These are phyloP conservation scores for Cetoscarus ocellatus DNA, from an alignment of 2,797 vertebrate genomes.

Conservation along the genomic window DNA sequence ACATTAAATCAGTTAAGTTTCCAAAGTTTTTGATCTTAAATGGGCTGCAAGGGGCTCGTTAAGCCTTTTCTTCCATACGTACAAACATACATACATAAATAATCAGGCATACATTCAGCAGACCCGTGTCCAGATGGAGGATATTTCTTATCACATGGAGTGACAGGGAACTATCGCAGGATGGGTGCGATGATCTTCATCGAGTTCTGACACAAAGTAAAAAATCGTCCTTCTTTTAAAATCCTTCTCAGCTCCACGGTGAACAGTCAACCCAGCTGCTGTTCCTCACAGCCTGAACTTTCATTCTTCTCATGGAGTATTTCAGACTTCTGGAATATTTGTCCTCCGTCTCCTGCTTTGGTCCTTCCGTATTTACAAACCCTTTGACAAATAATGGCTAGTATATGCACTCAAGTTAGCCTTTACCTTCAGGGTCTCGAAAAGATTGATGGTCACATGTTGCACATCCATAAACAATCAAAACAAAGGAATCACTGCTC, in stretches of 20 bases:
- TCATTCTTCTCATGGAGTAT: slow-evolving; percentile 11
- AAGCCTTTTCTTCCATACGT: slow-evolving; percentile 4
- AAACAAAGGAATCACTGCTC: slow-evolving; percentile 25
- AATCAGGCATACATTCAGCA: slow-evolving; percentile 56
- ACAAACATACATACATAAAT: slow-evolving; percentile 40
- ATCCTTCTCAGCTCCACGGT: slow-evolving; percentile 20
- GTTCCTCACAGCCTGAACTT: slow-evolving; percentile 16
- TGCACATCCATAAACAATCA: slow-evolving; percentile 22
- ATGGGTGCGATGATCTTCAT: slow-evolving; percentile 14
- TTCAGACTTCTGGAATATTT: slow-evolving; percentile 26
- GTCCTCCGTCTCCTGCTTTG: slow-evolving; percentile 41
- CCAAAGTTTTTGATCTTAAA: not conserved
- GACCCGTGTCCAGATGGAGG: slow-evolving; percentile 13
- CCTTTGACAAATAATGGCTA: slow-evolving; percentile 34
- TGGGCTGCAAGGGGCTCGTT: not conserved
- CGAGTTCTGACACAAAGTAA: slow-evolving; percentile 11
- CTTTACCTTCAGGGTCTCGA: slow-evolving; percentile 20
- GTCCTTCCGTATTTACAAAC: slow-evolving; percentile 66
- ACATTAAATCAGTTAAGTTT: not conserved
- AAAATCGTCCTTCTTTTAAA: not conserved
- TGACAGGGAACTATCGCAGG: slow-evolving; percentile 9
- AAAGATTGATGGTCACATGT: slow-evolving; percentile 6
- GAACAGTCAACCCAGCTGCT: slow-evolving; percentile 51
- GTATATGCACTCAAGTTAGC: slow-evolving; percentile 8
- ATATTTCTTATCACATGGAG: not conserved